These are phyloP conservation scores for Nannospalax galili DNA, from an alignment of 2,113 vertebrate genomes.

Conservation along the genomic window DNA sequence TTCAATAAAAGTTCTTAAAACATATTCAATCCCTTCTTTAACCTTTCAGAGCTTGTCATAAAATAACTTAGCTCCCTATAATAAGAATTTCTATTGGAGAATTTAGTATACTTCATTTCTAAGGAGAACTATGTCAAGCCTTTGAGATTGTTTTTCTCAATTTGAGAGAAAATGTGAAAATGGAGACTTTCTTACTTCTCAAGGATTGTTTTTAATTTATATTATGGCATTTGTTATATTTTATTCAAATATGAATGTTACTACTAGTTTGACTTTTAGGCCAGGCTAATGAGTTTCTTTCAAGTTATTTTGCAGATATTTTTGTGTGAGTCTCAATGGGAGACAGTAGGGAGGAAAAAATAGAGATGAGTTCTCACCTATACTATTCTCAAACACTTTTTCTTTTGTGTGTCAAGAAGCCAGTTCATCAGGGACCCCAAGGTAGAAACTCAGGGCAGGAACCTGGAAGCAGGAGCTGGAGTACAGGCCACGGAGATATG, in stretches of 20 bases:
- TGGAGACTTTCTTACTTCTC: background rate
- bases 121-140: background rate
- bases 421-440: too few relatives aligned
- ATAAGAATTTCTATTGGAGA: background rate
- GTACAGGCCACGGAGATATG: too few relatives aligned
- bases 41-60: background rate
- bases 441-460: too few relatives aligned
- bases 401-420: background rate
- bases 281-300: background rate
- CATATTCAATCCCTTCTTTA: background rate
- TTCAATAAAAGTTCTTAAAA: background rate
- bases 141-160: slow-evolving; percentile 31
- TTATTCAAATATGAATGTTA: background rate
- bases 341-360: background rate
- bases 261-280: background rate
- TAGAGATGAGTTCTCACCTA: background rate
- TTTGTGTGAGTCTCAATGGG: background rate
- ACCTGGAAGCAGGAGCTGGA: too few relatives aligned
- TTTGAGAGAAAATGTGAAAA: background rate
- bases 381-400: background rate
- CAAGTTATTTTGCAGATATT: background rate
- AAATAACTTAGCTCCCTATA: background rate
- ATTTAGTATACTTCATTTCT: background rate
- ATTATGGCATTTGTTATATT: background rate
- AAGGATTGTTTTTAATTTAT: background rate